These are phyloP conservation scores for Mus pahari DNA, from an alignment of 2,113 vertebrate species.

Conservation along the genomic window DNA sequence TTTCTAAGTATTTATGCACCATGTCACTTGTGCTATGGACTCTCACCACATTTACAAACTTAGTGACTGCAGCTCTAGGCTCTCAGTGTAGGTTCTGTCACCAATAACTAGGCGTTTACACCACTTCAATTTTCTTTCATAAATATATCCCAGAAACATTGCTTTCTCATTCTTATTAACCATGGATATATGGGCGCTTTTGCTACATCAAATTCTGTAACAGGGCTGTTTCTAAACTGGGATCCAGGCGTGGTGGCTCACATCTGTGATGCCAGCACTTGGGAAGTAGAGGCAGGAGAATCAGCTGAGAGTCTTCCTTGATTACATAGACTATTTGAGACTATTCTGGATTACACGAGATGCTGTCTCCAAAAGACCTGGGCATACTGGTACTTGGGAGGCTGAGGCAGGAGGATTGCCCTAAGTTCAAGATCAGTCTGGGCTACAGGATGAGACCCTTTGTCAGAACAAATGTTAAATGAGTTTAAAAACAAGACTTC, in stretches of 20 bases:
- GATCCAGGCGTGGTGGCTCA: neutral
- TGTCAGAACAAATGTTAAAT: neutral
- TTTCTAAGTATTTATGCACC: neutral
- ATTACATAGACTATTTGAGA: neutral
- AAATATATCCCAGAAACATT: neutral
- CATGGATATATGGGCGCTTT: rapidly evolving
- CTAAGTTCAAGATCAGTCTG: neutral
- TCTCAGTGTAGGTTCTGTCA: neutral
- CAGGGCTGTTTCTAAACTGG: neutral
- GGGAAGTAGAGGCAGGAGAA: neutral
- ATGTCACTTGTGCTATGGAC: neutral
- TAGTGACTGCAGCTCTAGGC: neutral
- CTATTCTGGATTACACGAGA: neutral
- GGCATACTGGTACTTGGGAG: neutral
- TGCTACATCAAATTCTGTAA: neutral
- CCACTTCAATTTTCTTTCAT: neutral
- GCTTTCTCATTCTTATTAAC: neutral
- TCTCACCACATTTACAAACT: neutral
- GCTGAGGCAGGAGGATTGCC: neutral
- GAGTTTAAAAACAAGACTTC: neutral
- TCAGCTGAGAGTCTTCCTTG: neutral
- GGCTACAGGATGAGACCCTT: neutral
- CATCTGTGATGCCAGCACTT: too few relatives aligned
- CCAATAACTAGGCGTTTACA: neutral
- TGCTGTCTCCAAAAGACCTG: neutral